Conservation (phyloP, 2,797 vertebrate genomes). For the Cephalopachus bancanus region DNA sequence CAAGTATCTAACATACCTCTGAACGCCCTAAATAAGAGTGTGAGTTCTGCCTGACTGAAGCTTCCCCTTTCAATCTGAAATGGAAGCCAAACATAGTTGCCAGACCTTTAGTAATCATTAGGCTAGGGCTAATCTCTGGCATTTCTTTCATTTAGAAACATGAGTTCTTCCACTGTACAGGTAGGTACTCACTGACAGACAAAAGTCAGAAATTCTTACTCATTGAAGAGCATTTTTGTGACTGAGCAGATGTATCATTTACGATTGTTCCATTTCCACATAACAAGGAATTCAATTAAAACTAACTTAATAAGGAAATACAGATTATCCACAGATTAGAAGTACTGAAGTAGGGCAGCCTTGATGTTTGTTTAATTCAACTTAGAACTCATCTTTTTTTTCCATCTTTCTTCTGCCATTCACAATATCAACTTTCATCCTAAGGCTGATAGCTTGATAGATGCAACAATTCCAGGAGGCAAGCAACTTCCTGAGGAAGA, state of each 20-base stretch:
- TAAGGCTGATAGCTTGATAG: not conserved
- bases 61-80: constrained; percentile 3
- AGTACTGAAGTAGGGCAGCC: not conserved
- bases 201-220: constrained; percentile 35
- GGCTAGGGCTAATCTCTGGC: not conserved
- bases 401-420: not conserved
- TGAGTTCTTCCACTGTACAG: not conserved
- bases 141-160: constrained; percentile 13
- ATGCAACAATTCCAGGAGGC: not conserved
- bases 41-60: not conserved
- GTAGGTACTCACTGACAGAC: not conserved
- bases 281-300: constrained; percentile 24
- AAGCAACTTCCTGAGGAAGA: not conserved
- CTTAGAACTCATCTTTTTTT: not conserved
- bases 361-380: not conserved
- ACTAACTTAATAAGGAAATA: constrained; percentile 31
- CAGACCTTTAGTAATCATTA: constrained; percentile 1
- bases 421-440: constrained; percentile 16
- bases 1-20: constrained; percentile 38
- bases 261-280: constrained; percentile 29
- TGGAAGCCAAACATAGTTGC: constrained; percentile 3
- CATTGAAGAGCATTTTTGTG: constrained; percentile 16
- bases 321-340: not conserved
- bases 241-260: not conserved
- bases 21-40: not conserved